Percentiles rank a stretch among this genome's conserved stretches.
These are phyloP conservation scores for Cataglyphis hispanica DNA, from an alignment of 1,140 invertebrate genomes.

Conservation along the genomic window DNA sequence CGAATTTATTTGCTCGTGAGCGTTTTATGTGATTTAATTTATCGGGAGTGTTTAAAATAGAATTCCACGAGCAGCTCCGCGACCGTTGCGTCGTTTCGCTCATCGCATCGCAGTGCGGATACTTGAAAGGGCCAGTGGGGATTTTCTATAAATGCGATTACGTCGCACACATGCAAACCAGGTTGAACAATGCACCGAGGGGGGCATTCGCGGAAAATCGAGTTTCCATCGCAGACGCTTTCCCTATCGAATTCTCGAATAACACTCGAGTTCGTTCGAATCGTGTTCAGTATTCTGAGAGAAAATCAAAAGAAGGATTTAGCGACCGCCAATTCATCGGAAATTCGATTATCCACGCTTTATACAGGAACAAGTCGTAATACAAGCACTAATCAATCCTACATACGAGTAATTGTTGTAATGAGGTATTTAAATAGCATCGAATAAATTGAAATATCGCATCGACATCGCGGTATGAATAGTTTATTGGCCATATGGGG, in stretches of 20 bases:
- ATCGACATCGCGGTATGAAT: not conserved
- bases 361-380: not conserved
- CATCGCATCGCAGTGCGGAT: slow-evolving; percentile 33
- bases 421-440: slow-evolving; percentile 3
- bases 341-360: slow-evolving; percentile 15
- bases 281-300: slow-evolving; percentile 52
- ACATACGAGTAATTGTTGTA: not conserved
- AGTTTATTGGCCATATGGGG: slow-evolving; percentile 23
- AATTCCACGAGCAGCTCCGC: not conserved
- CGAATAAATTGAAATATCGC: slow-evolving; percentile 26
- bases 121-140: slow-evolving; percentile 66
- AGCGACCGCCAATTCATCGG: slow-evolving; percentile 31
- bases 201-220: slow-evolving; percentile 79
- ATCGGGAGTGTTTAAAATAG: slow-evolving; percentile 36
- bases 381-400: not conserved
- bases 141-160: slow-evolving; percentile 77
- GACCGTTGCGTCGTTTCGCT: slow-evolving; percentile 29
- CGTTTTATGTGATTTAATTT: slow-evolving; percentile 23
- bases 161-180: slow-evolving; percentile 69
- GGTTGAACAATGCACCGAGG: slow-evolving; percentile 75
- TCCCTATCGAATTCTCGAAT: slow-evolving; percentile 61
- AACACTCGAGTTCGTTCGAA: slow-evolving; percentile 68
- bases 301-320: slow-evolving; percentile 79
- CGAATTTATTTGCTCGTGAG: slow-evolving; percentile 29
- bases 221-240: slow-evolving; percentile 81